Conservation (phyloP, 2,797 vertebrate genomes). For the Diplodus sargus region DNA sequence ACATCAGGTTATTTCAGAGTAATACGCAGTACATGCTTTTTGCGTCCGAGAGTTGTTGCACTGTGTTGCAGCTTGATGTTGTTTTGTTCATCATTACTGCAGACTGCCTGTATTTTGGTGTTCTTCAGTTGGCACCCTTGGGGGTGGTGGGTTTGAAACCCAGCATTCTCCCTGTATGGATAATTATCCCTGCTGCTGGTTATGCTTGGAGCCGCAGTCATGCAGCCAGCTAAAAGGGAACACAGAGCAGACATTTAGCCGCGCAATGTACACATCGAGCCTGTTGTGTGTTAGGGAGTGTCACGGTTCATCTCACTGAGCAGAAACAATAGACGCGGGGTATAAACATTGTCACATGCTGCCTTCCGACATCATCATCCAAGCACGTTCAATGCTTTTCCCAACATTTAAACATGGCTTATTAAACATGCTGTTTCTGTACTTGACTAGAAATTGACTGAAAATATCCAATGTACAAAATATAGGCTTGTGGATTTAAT, state of each 20-base stretch:
- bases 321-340: constrained; percentile 15
- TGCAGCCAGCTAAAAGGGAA: constrained; percentile 26
- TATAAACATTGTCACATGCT: constrained; percentile 8
- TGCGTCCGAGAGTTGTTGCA: background rate
- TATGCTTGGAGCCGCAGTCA: constrained; percentile 42
- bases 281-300: constrained; percentile 37
- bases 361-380: background rate
- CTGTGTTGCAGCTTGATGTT: constrained; percentile 29
- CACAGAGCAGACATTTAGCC: constrained; percentile 50
- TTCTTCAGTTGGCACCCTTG: constrained; percentile 20
- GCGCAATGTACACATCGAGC: constrained; percentile 31
- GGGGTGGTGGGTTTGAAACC: constrained; percentile 45
- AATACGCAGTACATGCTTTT: background rate
- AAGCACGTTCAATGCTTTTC: background rate
- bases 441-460: background rate
- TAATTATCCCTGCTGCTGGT: constrained; percentile 58
- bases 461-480: background rate
- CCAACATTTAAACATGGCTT: background rate
- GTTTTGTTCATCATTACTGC: constrained; percentile 38
- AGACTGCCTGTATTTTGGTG: constrained; percentile 27
- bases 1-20: background rate
- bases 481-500: background rate
- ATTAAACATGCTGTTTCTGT: background rate
- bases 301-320: constrained; percentile 41
- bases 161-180: constrained; percentile 32